phyloP scores from a whole-genome alignment of 2,888 invertebrate species.

The Lypha dubia region DNA sequence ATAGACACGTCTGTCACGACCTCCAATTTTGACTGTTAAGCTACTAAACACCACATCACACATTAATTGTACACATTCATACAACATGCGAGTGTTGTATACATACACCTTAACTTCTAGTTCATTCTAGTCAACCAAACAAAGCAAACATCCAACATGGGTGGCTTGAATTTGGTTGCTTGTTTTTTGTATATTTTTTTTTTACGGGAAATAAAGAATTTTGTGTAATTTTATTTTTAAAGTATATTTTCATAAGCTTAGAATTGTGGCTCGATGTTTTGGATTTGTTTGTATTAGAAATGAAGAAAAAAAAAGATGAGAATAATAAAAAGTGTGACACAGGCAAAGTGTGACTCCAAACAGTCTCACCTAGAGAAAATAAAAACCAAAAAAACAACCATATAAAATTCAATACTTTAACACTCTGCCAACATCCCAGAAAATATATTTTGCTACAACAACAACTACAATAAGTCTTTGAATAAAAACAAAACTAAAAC shows the following conservation, averaged over 20 bases:
- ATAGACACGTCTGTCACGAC: slow-evolving; percentile 74
- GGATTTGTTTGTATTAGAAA: slow-evolving; percentile 7
- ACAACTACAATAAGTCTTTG: slow-evolving; percentile 2
- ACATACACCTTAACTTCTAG: slow-evolving; percentile 40
- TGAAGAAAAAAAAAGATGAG: slow-evolving; percentile 5
- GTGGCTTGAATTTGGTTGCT: slow-evolving; percentile 46
- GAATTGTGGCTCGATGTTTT: slow-evolving; percentile 38
- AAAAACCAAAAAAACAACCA: slow-evolving; percentile 30
- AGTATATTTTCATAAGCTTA: slow-evolving; percentile 36
- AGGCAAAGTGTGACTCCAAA: slow-evolving; percentile 72
- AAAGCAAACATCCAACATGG: slow-evolving; percentile 56
- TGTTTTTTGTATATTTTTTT: slow-evolving; percentile 12
- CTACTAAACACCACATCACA: slow-evolving; percentile 18
- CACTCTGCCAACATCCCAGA: not conserved
- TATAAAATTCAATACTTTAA: slow-evolving; percentile 24
- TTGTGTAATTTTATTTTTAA: slow-evolving; percentile 57
- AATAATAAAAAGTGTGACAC: slow-evolving; percentile 65
- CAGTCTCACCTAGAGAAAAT: slow-evolving; percentile 60
- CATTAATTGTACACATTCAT: slow-evolving; percentile 3
- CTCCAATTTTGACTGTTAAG: slow-evolving; percentile 59
- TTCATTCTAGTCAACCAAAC: slow-evolving; percentile 45
- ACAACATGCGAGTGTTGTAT: slow-evolving; percentile 24
- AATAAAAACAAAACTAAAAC: slow-evolving; percentile 8
- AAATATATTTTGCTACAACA: not conserved
- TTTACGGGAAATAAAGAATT: slow-evolving; percentile 53